These are phyloP conservation scores for Urocynchramus pylzowi DNA, from an alignment of 2,113 vertebrate genomes.

Conservation along the genomic window DNA sequence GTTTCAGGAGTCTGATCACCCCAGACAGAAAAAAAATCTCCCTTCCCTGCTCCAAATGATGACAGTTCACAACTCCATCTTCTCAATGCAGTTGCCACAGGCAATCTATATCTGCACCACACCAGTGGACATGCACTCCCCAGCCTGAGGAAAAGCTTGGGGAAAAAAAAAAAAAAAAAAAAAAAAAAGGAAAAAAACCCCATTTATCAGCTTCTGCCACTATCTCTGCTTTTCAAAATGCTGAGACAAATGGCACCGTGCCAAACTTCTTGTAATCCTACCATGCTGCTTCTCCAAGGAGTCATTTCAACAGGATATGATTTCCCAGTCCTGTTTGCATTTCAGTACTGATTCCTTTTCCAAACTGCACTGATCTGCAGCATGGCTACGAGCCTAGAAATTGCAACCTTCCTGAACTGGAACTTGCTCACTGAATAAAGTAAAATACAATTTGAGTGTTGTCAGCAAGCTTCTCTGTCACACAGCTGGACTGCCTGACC, in stretches of 20 bases:
- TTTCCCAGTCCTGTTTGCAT: not conserved
- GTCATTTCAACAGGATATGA: not conserved
- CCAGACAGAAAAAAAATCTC: not conserved
- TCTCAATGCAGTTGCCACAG: not conserved
- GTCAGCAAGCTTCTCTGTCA: not conserved
- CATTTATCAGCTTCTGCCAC: not conserved
- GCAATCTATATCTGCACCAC: not conserved
- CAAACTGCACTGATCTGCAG: not conserved
- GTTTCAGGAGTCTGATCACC: not conserved
- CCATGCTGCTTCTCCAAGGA: not conserved
- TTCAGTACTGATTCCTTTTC: not conserved
- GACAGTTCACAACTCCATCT: not conserved
- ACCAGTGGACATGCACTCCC: not conserved
- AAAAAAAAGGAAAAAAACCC: accelerated
- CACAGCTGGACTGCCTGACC: not conserved
- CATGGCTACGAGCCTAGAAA: not conserved
- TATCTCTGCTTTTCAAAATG: not conserved
- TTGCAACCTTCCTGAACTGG: not conserved
- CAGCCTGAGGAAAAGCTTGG: not conserved
- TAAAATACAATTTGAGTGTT: not conserved
- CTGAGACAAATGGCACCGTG: accelerated
- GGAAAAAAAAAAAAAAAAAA: not conserved
- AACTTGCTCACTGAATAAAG: not conserved
- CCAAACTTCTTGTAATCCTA: not conserved
- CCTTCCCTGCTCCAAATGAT: not conserved